These are phyloP conservation scores for Poecilia picta DNA, from an alignment of 2,797 vertebrate genomes.

Conservation along the genomic window DNA sequence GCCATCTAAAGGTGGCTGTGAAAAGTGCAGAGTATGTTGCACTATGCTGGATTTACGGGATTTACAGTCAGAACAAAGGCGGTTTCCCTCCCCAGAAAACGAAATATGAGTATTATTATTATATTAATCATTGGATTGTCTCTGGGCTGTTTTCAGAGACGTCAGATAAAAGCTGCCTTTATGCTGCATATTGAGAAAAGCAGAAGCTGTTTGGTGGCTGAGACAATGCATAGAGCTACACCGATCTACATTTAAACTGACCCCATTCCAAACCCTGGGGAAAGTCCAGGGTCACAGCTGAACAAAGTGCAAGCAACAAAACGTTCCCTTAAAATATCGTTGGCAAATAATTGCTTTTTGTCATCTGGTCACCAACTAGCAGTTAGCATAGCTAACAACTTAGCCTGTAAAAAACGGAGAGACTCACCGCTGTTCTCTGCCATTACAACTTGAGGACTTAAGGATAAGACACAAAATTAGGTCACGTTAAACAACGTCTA, in stretches of 20 bases:
- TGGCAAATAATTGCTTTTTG: background rate
- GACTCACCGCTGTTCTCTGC: slow-evolving; percentile 6
- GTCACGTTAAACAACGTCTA: background rate
- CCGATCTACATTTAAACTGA: too few relatives aligned
- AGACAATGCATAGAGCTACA: background rate
- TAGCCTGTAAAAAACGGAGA: background rate
- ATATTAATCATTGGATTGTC: background rate
- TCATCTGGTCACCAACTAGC: background rate
- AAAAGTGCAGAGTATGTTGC: background rate
- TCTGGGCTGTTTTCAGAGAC: background rate
- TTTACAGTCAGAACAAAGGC: background rate
- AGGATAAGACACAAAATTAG: background rate
- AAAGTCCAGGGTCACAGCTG: background rate
- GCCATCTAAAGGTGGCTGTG: background rate
- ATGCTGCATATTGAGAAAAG: background rate
- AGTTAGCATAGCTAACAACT: background rate
- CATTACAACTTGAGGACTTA: background rate
- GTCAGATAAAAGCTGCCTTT: background rate
- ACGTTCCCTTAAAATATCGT: background rate
- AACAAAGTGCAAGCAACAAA: background rate
- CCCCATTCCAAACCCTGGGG: too few relatives aligned
- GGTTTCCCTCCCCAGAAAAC: background rate
- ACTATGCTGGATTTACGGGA: background rate
- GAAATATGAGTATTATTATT: background rate
- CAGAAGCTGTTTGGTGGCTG: background rate